phyloP scores from a whole-genome alignment of 2,888 invertebrate genomes.

The Himalopsyche kuldschensis region DNA sequence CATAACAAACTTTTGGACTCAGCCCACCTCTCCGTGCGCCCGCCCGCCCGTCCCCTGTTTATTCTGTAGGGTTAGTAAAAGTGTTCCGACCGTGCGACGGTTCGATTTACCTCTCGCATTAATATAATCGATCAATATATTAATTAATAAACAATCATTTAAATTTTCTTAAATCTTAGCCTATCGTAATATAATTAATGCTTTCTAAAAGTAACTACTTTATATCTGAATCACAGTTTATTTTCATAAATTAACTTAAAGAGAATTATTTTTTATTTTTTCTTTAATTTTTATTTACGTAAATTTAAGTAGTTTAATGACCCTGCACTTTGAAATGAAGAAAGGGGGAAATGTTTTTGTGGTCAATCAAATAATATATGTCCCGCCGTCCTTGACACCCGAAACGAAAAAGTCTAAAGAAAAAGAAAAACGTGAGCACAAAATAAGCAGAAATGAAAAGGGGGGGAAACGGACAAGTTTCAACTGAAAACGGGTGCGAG shows the following conservation, averaged over 20 bases:
- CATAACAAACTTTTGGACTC: neutral
- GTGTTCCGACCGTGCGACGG: neutral
- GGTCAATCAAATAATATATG: conserved; percentile 1
- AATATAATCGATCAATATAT: conserved; percentile 38
- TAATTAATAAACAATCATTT: conserved; percentile 36
- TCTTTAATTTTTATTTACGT: conserved; percentile 45
- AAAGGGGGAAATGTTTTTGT: conserved; percentile 11
- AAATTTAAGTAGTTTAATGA: conserved; percentile 40
- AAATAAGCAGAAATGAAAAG: neutral
- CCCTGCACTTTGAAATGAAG: conserved; percentile 41
- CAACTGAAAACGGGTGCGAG: neutral
- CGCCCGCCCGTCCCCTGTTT: neutral
- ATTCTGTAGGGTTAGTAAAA: conserved; percentile 2
- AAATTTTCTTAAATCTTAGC: conserved; percentile 35
- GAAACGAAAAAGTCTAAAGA: neutral
- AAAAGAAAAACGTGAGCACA: neutral
- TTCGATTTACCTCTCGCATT: conserved; percentile 8
- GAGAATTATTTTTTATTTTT: conserved; percentile 50
- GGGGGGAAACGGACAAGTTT: neutral
- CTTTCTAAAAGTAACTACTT: conserved; percentile 46
- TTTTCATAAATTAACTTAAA: conserved; percentile 50
- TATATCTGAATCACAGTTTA: conserved; percentile 63
- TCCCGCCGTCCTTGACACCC: neutral
- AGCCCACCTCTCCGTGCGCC: neutral
- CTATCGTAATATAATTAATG: conserved; percentile 28